These are phyloP conservation scores for Amyelois transitella DNA, from an alignment of 1,140 invertebrate genomes.

Conservation along the genomic window DNA sequence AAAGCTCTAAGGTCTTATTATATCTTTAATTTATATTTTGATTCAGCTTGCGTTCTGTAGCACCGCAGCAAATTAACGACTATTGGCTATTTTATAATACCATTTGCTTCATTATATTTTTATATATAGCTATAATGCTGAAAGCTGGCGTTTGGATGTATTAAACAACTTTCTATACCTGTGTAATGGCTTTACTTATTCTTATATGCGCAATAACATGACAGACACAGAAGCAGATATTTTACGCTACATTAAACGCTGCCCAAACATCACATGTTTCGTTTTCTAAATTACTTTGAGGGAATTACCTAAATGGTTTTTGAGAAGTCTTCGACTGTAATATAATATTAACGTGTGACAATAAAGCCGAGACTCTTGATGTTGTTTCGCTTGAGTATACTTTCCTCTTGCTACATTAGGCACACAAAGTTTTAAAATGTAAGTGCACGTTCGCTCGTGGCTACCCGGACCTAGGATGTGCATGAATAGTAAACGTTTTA, in stretches of 20 bases:
- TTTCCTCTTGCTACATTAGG: neutral
- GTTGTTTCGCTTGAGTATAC: neutral
- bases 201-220: no score
- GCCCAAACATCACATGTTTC: no score
- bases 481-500: conserved; percentile 41
- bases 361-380: neutral
- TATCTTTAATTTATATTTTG: conserved; percentile 22
- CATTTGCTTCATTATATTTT: neutral
- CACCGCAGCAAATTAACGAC: neutral
- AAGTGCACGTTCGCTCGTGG: neutral
- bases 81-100: neutral
- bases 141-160: neutral
- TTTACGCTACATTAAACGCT: no score
- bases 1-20: conserved; percentile 10
- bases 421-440: conserved; percentile 14
- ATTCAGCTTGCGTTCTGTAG: conserved; percentile 11
- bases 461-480: conserved; percentile 10
- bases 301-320: no score
- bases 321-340: no score
- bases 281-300: no score
- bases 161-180: neutral
- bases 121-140: neutral
- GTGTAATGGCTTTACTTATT: no score
- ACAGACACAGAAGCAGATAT: no score
- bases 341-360: neutral